Evolutionary conservation across 1,140 invertebrate species (phyloP).

Genomic region (Neotoxoptera formosana): DNA sequence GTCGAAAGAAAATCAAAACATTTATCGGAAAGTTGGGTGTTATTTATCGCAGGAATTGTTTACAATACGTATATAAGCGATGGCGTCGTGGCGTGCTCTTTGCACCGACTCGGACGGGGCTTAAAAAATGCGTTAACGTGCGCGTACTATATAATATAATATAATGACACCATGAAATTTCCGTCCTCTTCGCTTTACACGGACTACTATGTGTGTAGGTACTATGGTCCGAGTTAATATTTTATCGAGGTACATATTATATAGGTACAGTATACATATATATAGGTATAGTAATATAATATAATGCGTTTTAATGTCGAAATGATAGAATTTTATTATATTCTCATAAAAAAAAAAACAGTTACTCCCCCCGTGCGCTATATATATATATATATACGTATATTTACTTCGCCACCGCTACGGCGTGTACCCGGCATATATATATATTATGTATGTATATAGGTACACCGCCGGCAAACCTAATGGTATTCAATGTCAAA

Average conservation of each 20-base stretch:
- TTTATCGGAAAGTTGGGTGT: not conserved
- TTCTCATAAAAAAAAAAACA: not conserved
- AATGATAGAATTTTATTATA: slow-evolving; percentile 7
- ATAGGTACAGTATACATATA: too few species aligned
- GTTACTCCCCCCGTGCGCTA: not conserved
- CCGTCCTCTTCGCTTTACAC: not conserved
- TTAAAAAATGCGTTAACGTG: not conserved
- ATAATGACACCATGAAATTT: not conserved
- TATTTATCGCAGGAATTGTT: not conserved
- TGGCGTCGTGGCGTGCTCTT: not conserved
- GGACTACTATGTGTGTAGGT: not conserved
- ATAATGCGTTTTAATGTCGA: not conserved
- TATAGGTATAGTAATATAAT: not conserved
- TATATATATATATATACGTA: too few species aligned
- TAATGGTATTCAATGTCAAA: slow-evolving; percentile 38
- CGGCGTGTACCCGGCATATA: not conserved
- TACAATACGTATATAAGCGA: not conserved
- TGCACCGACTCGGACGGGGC: not conserved
- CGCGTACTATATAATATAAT: not conserved
- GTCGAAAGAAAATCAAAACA: not conserved
- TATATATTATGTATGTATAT: too few species aligned
- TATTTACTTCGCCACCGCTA: not conserved
- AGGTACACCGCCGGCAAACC: slow-evolving; percentile 6
- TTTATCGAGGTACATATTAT: not conserved
- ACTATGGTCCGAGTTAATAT: not conserved